phyloP scores from a whole-genome alignment of 2,797 vertebrate species.

The Diglossa cyanea region DNA sequence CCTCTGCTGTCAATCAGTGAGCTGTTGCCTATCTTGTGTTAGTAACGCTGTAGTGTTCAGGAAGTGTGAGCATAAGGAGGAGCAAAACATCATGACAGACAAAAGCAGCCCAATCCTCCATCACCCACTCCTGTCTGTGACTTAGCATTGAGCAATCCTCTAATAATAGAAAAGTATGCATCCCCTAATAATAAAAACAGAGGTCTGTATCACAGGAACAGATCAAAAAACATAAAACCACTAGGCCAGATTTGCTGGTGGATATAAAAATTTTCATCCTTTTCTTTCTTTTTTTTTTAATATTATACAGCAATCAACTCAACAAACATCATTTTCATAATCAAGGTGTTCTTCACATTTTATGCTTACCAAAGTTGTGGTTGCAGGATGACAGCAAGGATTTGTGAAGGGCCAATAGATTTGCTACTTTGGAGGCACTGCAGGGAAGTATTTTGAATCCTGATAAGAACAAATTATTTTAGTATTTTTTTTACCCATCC shows the following conservation, averaged over 20 bases:
- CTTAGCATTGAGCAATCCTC: not conserved
- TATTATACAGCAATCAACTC: not conserved
- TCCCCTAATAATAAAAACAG: not conserved
- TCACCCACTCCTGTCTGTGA: not conserved
- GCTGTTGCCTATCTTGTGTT: not conserved
- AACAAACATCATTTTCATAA: not conserved
- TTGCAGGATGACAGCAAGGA: not conserved
- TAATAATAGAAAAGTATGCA: not conserved
- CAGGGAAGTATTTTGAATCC: not conserved
- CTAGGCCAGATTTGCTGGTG: not conserved
- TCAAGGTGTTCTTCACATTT: fast-evolving
- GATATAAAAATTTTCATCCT: not conserved
- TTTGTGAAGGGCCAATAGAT: not conserved
- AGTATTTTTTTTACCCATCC: not conserved
- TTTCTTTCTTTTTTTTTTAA: not conserved
- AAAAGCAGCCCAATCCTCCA: not conserved
- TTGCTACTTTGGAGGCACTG: not conserved
- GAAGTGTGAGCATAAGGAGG: not conserved
- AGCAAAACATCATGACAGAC: not conserved
- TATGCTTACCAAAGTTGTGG: not conserved
- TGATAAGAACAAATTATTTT: not conserved
- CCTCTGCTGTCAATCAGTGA: not conserved
- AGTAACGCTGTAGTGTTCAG: not conserved
- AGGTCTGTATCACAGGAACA: not conserved
- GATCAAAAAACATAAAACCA: not conserved